Conservation (phyloP, 2,113 vertebrate genomes). For the Indicator maculatus region DNA sequence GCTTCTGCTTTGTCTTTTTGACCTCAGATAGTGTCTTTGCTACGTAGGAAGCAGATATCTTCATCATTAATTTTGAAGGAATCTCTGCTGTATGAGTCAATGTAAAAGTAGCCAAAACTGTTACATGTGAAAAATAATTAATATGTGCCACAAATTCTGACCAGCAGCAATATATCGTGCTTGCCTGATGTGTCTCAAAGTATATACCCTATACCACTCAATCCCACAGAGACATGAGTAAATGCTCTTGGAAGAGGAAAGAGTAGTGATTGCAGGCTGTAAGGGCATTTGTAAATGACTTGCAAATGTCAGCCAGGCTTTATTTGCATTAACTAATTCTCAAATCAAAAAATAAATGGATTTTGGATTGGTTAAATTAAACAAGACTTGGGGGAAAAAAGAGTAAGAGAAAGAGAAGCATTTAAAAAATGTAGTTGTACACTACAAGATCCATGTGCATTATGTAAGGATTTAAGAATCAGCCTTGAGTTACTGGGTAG, state of each 20-base stretch:
- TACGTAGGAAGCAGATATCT: not conserved
- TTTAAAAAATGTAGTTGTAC: not conserved
- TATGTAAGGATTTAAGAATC: not conserved
- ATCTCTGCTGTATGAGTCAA: not conserved
- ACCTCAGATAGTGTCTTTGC: not conserved
- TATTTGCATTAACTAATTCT: constrained; percentile 36
- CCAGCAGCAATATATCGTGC: not conserved
- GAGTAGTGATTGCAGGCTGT: not conserved
- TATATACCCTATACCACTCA: not conserved
- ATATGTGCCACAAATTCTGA: not conserved
- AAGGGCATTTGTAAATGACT: constrained; percentile 20
- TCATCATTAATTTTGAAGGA: not conserved
- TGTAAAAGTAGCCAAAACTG: not conserved
- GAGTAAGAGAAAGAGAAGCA: not conserved
- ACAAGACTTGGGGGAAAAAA: not conserved
- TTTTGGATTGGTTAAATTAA: constrained; percentile 29
- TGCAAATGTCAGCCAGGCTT: constrained; percentile 21
- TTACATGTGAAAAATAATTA: not conserved
- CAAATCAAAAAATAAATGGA: constrained; percentile 22
- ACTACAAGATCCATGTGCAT: not conserved
- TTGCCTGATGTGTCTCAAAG: not conserved
- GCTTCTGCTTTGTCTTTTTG: not conserved
- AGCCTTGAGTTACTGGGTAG: not conserved
- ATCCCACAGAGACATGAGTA: not conserved
- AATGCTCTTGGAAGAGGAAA: constrained; percentile 13